Percentiles rank a stretch among this genome's conserved stretches.
phyloP scores from a whole-genome alignment of 2,113 vertebrate species.

The Actenoides hombroni region DNA sequence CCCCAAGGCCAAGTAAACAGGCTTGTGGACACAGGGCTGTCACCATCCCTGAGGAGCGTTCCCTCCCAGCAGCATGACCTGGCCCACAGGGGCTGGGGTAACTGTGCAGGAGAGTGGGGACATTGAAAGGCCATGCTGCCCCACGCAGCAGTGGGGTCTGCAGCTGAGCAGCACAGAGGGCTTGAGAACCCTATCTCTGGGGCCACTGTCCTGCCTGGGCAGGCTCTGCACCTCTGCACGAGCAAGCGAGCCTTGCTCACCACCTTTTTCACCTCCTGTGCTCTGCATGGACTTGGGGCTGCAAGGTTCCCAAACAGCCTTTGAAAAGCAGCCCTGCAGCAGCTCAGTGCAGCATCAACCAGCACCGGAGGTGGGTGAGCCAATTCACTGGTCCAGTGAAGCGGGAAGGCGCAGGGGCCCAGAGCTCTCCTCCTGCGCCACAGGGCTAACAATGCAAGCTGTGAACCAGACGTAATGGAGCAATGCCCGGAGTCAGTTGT shows the following conservation, averaged over 20 bases:
- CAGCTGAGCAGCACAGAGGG: accelerated
- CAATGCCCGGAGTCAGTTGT: neutral
- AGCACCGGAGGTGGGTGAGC: neutral
- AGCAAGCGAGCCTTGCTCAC: neutral
- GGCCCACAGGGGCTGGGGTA: accelerated
- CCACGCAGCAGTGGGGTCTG: accelerated
- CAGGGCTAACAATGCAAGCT: neutral
- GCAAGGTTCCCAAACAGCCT: neutral
- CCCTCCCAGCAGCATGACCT: neutral
- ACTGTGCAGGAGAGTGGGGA: neutral
- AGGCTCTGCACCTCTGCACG: neutral
- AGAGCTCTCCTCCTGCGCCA: neutral
- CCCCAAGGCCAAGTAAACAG: neutral
- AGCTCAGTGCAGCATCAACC: neutral
- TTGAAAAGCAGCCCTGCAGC: neutral
- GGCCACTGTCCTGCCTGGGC: accelerated
- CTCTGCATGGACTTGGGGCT: neutral
- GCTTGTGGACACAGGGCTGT: neutral
- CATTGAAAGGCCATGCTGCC: accelerated
- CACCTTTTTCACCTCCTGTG: no score
- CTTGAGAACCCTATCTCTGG: accelerated
- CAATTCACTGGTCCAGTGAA: neutral
- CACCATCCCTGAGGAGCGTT: neutral
- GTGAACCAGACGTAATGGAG: slow-evolving; percentile 40
- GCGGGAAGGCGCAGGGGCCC: neutral